Evolutionary conservation across 2,888 invertebrate genomes (phyloP).

Genomic region (Loripinus fragilis): DNA sequence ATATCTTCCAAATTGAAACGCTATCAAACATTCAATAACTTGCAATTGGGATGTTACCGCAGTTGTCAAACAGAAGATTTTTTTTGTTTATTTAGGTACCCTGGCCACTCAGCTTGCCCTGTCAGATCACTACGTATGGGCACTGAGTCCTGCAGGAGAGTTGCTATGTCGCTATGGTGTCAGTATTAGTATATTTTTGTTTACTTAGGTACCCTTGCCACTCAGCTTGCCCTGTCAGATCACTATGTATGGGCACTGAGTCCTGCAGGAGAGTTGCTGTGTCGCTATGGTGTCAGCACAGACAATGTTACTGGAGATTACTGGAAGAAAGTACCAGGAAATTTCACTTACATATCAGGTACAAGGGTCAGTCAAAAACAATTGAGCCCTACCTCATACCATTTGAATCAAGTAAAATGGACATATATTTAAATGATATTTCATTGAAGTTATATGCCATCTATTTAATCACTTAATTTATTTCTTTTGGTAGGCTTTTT

Average conservation of each 20-base stretch:
- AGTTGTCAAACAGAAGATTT: no score
- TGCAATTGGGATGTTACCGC: no score
- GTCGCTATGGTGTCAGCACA: conserved; percentile 75
- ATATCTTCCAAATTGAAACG: no score
- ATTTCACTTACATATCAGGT: conserved; percentile 77
- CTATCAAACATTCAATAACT: no score
- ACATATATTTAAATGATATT: no score
- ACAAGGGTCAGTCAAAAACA: no score
- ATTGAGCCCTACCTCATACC: no score
- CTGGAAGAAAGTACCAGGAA: conserved; percentile 82
- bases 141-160: conserved; percentile 75
- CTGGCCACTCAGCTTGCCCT: conserved; percentile 83
- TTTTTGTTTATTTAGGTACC: conserved; percentile 75
- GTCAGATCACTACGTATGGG: conserved; percentile 78
- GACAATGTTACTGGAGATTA: conserved; percentile 79
- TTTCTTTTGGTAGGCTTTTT: no score
- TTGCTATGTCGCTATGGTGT: conserved; percentile 79
- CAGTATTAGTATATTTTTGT: conserved; percentile 32
- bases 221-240: conserved; percentile 82
- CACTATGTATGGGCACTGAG: conserved; percentile 79
- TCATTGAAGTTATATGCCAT: no score
- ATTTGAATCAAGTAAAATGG: no score
- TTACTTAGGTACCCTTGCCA: conserved; percentile 82
- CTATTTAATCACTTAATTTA: no score
- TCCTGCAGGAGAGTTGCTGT: conserved; percentile 75